Percentiles rank a stretch among this genome's conserved stretches.
Conservation (phyloP, 2,888 invertebrate genomes). For the Drosophila ezoana region DNA sequence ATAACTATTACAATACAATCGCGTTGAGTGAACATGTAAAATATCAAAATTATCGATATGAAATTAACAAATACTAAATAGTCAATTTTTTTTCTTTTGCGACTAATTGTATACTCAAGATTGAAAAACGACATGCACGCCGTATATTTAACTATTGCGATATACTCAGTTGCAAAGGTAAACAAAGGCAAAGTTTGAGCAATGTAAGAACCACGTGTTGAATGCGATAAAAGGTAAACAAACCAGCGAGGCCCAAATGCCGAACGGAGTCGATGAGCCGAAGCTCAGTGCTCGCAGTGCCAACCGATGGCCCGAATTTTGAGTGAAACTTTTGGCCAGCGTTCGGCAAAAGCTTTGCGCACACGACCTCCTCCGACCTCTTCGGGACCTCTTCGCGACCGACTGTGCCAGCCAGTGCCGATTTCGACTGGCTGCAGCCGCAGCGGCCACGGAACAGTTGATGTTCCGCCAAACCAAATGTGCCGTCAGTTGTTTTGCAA, state of each 20-base stretch:
- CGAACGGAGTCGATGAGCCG: conserved; percentile 15
- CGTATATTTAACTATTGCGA: conserved; percentile 2
- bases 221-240: conserved; percentile 64
- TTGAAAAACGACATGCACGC: background rate
- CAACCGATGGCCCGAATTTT: conserved; percentile 30
- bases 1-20: no score
- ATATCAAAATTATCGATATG: no score
- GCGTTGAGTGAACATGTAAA: no score
- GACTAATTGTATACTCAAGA: background rate
- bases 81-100: background rate
- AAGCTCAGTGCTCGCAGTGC: conserved; percentile 14
- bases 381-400: no score
- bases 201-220: conserved; percentile 54
- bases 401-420: conserved; percentile 32
- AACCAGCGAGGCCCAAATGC: conserved; percentile 32
- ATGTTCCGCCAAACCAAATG: conserved; percentile 60
- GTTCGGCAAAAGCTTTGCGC: conserved; percentile 51
- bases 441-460: conserved; percentile 59
- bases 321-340: conserved; percentile 55
- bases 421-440: conserved; percentile 51
- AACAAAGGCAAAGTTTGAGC: conserved; percentile 27
- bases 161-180: conserved; percentile 22
- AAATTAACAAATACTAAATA: background rate
- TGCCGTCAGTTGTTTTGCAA: conserved; percentile 78
- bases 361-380: no score